Conservation (phyloP, 2,888 invertebrate species). For the Allacma fusca region DNA sequence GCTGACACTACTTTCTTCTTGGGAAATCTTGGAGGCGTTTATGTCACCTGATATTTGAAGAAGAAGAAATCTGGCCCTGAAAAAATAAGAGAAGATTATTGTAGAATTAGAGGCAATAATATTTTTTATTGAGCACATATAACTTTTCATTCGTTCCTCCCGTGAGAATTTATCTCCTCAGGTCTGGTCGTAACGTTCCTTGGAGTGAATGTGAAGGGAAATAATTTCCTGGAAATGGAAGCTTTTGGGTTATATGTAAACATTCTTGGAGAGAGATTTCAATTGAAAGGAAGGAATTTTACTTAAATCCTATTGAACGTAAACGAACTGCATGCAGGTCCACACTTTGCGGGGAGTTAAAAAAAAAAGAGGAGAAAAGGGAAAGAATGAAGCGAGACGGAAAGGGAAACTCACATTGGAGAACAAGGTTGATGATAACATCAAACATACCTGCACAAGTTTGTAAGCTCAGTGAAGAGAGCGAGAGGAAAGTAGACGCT, state of each 20-base stretch:
- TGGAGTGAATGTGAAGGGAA: background rate
- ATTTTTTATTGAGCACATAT: slow-evolving; percentile 7
- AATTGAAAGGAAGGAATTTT: background rate
- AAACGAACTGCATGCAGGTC: background rate
- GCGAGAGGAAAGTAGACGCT: background rate
- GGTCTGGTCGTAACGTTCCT: background rate
- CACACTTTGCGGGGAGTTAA: background rate
- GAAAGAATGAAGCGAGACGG: background rate
- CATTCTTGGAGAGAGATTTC: background rate
- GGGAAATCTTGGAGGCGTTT: too few relatives aligned
- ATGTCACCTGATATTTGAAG: too few relatives aligned
- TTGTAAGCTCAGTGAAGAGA: background rate
- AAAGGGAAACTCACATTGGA: background rate
- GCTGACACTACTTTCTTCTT: too few relatives aligned
- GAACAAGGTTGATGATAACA: background rate
- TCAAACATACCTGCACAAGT: background rate
- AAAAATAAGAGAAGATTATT: background rate
- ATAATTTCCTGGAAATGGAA: background rate
- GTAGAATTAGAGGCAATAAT: slow-evolving; percentile 6
- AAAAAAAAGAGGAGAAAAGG: background rate
- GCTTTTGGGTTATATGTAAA: background rate
- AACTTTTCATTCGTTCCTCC: background rate
- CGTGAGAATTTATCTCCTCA: background rate
- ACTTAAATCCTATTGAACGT: background rate
- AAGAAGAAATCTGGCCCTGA: too few relatives aligned